phyloP scores from a whole-genome alignment of 1,140 invertebrate genomes.

The Pteromalus puparum region DNA sequence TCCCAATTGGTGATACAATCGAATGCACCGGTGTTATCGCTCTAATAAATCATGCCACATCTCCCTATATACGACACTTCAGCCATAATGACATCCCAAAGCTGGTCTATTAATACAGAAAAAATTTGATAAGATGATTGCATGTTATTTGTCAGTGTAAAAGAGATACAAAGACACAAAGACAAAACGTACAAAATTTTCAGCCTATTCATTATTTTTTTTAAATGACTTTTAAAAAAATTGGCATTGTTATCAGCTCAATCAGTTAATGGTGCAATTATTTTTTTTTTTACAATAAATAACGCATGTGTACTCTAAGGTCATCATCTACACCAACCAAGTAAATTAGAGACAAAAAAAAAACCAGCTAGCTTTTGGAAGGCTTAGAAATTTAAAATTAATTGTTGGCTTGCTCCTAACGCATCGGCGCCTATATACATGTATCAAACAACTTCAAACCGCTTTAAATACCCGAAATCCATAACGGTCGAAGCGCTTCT shows the following conservation, averaged over 20 bases:
- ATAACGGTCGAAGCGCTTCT: neutral
- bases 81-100: conserved; percentile 16
- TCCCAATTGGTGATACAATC: conserved; percentile 26
- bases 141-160: conserved; percentile 28
- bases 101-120: conserved; percentile 24
- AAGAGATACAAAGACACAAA: conserved; percentile 18
- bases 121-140: conserved; percentile 16
- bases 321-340: neutral
- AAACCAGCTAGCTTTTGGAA: too few relatives aligned
- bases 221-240: neutral
- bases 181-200: neutral
- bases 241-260: neutral
- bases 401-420: too few relatives aligned
- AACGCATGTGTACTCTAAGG: neutral
- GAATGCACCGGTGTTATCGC: neutral
- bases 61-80: conserved; percentile 10
- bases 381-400: too few relatives aligned
- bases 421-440: too few relatives aligned
- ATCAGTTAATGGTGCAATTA: neutral
- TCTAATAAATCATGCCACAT: conserved; percentile 13
- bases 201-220: neutral
- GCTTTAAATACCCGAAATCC: neutral
- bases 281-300: too few relatives aligned
- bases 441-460: too few relatives aligned
- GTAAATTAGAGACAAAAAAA: neutral